Conservation (phyloP, 2,888 invertebrate genomes). For the Andrena hattorfiana region DNA sequence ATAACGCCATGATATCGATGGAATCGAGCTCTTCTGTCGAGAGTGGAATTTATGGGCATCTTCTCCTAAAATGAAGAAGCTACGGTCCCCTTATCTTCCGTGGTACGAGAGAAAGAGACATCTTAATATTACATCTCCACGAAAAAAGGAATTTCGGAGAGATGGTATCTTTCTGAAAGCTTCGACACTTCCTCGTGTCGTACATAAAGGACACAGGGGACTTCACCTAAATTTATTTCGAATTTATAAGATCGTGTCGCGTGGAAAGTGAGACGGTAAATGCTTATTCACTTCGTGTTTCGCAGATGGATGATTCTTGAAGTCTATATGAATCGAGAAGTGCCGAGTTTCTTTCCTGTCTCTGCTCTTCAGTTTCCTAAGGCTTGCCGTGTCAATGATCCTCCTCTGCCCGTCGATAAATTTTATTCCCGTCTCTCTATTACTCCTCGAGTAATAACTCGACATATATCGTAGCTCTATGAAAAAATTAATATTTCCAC, state of each 20-base stretch:
- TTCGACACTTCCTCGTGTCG: background rate
- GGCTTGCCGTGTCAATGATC: too few relatives aligned
- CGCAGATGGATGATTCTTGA: too few relatives aligned
- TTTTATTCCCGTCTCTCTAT: background rate
- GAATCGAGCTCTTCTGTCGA: background rate
- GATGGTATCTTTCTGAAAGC: background rate
- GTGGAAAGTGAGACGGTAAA: too few relatives aligned
- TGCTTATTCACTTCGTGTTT: too few relatives aligned
- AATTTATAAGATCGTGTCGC: too few relatives aligned
- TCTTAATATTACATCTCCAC: background rate
- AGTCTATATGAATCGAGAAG: too few relatives aligned
- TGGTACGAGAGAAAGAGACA: background rate
- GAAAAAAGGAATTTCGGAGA: background rate
- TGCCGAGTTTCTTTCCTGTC: too few relatives aligned
- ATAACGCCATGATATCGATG: conserved; percentile 9
- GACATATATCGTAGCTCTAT: background rate
- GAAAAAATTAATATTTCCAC: conserved; percentile 6
- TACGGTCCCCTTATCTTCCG: conserved; percentile 5
- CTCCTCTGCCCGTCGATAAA: background rate
- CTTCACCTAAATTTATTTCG: too few relatives aligned
- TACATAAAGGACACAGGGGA: background rate
- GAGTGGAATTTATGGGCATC: background rate
- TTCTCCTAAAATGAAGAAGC: conserved; percentile 5
- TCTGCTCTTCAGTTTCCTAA: too few relatives aligned
- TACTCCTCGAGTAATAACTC: background rate